These are phyloP conservation scores for Avahi laniger DNA, from an alignment of 2,797 vertebrate species.

Conservation along the genomic window DNA sequence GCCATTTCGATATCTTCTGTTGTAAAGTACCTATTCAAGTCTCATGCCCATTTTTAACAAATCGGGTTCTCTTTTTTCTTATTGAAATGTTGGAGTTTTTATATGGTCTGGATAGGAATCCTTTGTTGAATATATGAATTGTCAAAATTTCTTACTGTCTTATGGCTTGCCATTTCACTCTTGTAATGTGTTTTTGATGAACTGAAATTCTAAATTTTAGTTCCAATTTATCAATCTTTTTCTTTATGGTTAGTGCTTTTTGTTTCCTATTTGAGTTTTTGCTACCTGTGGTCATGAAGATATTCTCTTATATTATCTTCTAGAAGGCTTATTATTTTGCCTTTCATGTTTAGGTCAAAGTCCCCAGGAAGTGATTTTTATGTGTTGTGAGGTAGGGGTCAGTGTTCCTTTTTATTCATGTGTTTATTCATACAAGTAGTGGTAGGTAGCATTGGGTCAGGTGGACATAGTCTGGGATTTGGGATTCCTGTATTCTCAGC, in stretches of 20 bases:
- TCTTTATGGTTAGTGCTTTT: background rate
- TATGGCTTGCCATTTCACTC: background rate
- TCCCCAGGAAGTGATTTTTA: background rate
- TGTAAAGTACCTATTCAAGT: background rate
- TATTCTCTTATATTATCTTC: background rate
- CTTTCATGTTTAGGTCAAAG: background rate
- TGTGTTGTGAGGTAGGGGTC: background rate
- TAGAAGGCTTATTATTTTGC: background rate
- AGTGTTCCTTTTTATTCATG: background rate
- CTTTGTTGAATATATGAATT: background rate
- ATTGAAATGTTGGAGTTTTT: background rate
- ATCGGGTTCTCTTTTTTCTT: background rate
- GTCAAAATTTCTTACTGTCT: background rate
- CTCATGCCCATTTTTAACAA: background rate
- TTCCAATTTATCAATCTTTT: background rate
- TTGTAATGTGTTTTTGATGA: background rate
- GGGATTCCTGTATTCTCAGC: background rate
- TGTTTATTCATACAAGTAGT: background rate
- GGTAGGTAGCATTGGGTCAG: background rate
- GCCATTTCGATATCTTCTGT: background rate
- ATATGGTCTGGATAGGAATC: background rate
- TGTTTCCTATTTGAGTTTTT: conserved; percentile 9
- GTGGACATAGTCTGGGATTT: background rate
- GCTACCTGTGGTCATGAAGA: background rate
- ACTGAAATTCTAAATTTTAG: conserved; percentile 26